Evolutionary conservation across 1,140 invertebrate species (phyloP), one percentile per base, ranked within the genome.

Genomic region (Subanguina moxae): DNA sequence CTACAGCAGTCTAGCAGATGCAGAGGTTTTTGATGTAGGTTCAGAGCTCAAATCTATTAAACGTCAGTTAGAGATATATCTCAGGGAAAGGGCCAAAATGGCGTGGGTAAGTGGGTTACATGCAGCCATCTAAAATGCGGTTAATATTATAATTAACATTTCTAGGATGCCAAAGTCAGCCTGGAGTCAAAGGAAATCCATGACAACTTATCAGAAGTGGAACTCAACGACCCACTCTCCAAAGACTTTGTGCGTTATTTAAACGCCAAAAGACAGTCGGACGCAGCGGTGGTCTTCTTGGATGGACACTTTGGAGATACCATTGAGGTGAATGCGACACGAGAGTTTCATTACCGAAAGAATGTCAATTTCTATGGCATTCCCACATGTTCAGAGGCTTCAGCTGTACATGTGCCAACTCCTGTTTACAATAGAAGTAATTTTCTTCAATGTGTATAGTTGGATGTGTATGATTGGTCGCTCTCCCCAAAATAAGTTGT

Each of bases 331-430:
- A 61, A 61, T 43, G 19, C 19, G 13, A 61, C 58, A 5, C 3
- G 58, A 19, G 28, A 61, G 28, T 3, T 21, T 3, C n/a, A 19
- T 13, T 61, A 21, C 27, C 28, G 27, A 43, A 30, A 19, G 38
- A 82, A 82, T 71, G 75, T 74, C 15, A 82, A 83, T 42, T 83
- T 82, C 64, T 82, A 83, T 59, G 70, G 73, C 7, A 62, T 83
- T 25, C 45, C 48, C 8, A 83, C 81, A 23, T 78, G 69, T 56
- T 74, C 72, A 0, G 71, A 82, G 15, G 68, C 75, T 11, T 82
- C 79, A n/a, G 82, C 81, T 11, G 79, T 82, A 1, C 80, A 82
- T 67, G 67, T 82, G 57, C 80, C 80, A 9, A 82, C 80, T 30
- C 80, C 81, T 1, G 66, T 83, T 13, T 82, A 83, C 62, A 82